Conservation (phyloP, 2,113 vertebrate genomes). For the Balaeniceps rex region DNA sequence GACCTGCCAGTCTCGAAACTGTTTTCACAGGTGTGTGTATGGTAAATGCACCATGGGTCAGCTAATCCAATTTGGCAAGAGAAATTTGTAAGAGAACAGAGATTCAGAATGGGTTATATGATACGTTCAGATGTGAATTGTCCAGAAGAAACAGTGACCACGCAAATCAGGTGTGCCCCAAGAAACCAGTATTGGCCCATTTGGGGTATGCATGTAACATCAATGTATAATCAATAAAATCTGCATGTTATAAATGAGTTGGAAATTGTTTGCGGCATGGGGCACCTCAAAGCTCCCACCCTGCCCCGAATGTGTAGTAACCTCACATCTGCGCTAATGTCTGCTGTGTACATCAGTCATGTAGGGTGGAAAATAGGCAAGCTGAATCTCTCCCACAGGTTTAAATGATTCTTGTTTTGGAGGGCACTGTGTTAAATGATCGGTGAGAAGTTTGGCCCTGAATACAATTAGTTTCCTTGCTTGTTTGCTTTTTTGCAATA, state of each 20-base stretch:
- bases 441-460: neutral
- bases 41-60: neutral
- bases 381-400: neutral
- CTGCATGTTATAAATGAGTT: neutral
- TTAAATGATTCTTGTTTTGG: neutral
- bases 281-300: neutral
- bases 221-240: neutral
- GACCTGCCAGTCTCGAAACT: neutral
- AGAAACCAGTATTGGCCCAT: neutral
- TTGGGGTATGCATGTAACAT: neutral
- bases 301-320: neutral
- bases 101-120: neutral
- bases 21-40: neutral
- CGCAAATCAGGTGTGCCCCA: neutral
- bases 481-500: neutral
- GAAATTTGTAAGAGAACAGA: neutral
- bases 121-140: neutral
- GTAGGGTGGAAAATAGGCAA: neutral
- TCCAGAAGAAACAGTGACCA: neutral
- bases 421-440: neutral
- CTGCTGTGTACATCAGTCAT: neutral
- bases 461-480: neutral
- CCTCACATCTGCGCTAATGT: neutral
- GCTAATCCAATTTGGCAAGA: neutral
- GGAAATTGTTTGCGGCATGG: neutral